Conservation (phyloP, 2,797 vertebrate species). For the Sebastes hubbsi region DNA sequence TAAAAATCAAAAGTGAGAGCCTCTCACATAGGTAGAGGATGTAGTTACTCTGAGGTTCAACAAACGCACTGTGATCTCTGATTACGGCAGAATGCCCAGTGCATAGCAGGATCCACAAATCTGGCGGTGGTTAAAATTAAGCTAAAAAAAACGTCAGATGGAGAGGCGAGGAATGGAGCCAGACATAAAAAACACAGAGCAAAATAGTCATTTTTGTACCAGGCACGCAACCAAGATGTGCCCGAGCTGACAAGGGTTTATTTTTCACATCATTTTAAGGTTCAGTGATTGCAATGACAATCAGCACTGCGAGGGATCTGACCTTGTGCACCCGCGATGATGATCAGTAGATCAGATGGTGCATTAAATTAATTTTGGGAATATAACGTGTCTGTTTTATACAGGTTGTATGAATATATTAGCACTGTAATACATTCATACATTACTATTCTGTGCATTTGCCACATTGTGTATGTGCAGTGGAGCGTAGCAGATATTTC, state of each 20-base stretch:
- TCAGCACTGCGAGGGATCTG: conserved; percentile 8
- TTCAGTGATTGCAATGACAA: conserved; percentile 34
- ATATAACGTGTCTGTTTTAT: background rate
- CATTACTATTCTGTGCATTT: conserved; percentile 5
- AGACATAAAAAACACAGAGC: conserved; percentile 6
- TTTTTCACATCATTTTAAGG: conserved; percentile 30
- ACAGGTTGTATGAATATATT: conserved; percentile 6
- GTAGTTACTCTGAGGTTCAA: background rate
- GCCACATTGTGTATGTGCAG: background rate
- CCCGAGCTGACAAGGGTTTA: conserved; percentile 1
- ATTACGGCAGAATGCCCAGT: conserved; percentile 12
- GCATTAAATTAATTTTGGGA: conserved; percentile 26
- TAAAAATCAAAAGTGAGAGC: background rate
- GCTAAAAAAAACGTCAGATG: conserved; percentile 12
- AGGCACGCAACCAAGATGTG: conserved; percentile 2
- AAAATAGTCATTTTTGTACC: conserved; percentile 17
- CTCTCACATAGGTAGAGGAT: background rate
- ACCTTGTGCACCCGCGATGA: conserved; percentile 12
- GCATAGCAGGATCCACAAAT: conserved; percentile 17
- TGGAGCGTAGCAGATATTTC: background rate
- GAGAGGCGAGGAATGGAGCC: conserved; percentile 7
- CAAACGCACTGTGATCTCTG: conserved; percentile 15
- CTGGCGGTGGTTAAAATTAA: conserved; percentile 27
- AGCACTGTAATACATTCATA: background rate
- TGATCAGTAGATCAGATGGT: conserved; percentile 9